phyloP scores from a whole-genome alignment of 2,113 vertebrate genomes.

The Apeltes quadracus region DNA sequence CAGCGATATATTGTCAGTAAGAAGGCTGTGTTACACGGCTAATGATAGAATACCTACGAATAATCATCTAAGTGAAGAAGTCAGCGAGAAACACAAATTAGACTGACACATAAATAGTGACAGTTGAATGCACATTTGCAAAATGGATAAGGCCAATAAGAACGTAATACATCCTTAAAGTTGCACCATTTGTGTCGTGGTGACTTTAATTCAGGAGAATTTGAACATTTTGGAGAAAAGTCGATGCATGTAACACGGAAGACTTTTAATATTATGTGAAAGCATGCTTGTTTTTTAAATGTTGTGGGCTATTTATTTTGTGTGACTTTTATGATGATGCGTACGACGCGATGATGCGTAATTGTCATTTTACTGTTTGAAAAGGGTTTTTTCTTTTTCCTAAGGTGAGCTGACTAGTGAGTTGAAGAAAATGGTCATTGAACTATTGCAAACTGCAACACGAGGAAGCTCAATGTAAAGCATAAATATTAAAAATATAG shows the following conservation, averaged over 20 bases:
- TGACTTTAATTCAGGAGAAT: neutral
- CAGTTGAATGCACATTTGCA: constrained; percentile 14
- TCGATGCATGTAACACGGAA: neutral
- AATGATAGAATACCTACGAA: neutral
- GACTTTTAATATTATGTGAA: neutral
- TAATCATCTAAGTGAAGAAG: constrained; percentile 10
- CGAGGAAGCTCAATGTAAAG: neutral
- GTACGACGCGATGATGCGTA: too few species aligned
- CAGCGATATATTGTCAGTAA: constrained; percentile 30
- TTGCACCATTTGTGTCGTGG: constrained; percentile 10
- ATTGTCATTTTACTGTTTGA: neutral
- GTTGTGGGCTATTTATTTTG: neutral
- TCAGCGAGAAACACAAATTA: constrained; percentile 25
- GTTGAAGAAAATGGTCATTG: neutral
- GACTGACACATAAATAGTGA: constrained; percentile 16
- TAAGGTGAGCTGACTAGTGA: neutral
- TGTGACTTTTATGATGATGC: neutral
- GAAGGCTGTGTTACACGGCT: constrained; percentile 18
- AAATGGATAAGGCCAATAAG: neutral
- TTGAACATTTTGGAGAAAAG: neutral
- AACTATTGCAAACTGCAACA: constrained; percentile 2
- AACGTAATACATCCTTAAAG: constrained; percentile 7
- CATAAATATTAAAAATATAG: constrained; percentile 7
- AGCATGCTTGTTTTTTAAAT: neutral
- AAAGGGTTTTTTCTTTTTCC: neutral